phyloP scores from a whole-genome alignment of 2,888 invertebrate genomes.

The Chloroclystis v-ata region DNA sequence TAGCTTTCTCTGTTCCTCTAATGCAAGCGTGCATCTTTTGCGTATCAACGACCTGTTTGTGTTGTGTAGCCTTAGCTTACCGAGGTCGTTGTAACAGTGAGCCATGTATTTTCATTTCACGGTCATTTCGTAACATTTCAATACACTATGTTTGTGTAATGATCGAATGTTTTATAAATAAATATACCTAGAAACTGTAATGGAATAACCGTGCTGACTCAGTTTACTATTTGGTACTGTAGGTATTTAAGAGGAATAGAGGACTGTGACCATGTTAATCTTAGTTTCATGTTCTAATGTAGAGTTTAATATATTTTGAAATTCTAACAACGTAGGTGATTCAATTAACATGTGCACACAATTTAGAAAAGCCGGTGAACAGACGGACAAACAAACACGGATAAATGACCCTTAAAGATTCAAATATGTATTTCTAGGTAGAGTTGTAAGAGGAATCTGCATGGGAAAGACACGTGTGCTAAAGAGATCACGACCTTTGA shows the following conservation, averaged over 20 bases:
- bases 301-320: no score
- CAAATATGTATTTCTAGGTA: not conserved
- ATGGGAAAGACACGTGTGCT: conserved; percentile 41
- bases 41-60: conserved; percentile 71
- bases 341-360: no score
- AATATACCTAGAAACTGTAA: conserved; percentile 26
- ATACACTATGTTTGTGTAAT: conserved; percentile 44
- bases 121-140: conserved; percentile 70
- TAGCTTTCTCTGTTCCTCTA: conserved; percentile 53
- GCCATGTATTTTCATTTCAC: conserved; percentile 67
- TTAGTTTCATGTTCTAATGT: no score
- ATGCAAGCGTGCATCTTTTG: conserved; percentile 51
- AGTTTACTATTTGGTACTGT: conserved; percentile 20
- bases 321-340: no score
- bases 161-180: conserved; percentile 49
- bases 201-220: conserved; percentile 37
- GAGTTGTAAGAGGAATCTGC: conserved; percentile 21
- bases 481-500: conserved; percentile 53
- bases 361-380: no score
- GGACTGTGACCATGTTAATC: no score
- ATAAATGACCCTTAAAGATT: no score
- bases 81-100: conserved; percentile 56
- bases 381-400: no score
- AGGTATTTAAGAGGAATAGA: no score
- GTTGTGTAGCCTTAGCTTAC: conserved; percentile 54